Evolutionary conservation across 1,140 invertebrate genomes (phyloP).

Genomic region (Drosophila kepulauana): DNA sequence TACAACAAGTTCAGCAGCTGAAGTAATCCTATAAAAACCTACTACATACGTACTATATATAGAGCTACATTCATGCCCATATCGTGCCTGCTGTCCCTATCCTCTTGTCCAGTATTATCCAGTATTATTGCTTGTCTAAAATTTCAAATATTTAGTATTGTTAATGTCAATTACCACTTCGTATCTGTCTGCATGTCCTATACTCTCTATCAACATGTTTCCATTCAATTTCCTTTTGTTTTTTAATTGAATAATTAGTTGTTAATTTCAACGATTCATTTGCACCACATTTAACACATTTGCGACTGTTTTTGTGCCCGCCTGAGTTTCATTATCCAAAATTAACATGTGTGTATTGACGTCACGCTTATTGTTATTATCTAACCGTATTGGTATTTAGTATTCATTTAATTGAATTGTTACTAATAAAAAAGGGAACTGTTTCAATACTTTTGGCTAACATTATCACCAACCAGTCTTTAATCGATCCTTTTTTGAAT

Average conservation of each 20-base stretch:
- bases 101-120: conserved; percentile 12
- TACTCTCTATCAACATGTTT: neutral
- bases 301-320: conserved; percentile 1
- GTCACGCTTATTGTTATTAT: conserved; percentile 20
- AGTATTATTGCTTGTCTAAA: neutral
- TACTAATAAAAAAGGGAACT: conserved; percentile 23
- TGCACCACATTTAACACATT: conserved; percentile 23
- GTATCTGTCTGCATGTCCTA: conserved; percentile 57
- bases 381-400: conserved; percentile 6
- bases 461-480: neutral
- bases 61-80: conserved; percentile 7
- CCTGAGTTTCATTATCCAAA: conserved; percentile 28
- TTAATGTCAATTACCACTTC: neutral
- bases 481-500: neutral
- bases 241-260: conserved; percentile 44
- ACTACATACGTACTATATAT: conserved; percentile 23
- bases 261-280: conserved; percentile 34
- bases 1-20: conserved; percentile 51
- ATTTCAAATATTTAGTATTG: conserved; percentile 9
- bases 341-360: conserved; percentile 28
- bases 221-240: neutral
- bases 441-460: conserved; percentile 20
- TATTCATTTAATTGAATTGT: conserved; percentile 31
- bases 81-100: conserved; percentile 29
- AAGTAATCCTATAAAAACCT: conserved; percentile 33